Conservation (phyloP, 2,113 vertebrate genomes). For the Pterocles gutturalis region DNA sequence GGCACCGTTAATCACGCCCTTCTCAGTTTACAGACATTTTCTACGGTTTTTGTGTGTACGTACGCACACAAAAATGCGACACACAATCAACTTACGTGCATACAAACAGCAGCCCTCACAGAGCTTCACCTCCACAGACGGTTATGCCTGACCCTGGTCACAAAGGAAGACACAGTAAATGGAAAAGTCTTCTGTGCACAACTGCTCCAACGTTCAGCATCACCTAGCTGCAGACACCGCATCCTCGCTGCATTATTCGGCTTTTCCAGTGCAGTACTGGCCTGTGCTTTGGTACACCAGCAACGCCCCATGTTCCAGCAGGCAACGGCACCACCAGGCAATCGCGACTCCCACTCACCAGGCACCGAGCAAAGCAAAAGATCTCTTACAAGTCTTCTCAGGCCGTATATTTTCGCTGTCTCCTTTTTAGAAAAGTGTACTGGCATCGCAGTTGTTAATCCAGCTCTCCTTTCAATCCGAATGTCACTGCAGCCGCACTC, state of each 20-base stretch:
- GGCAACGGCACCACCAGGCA: background rate
- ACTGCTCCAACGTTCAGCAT: background rate
- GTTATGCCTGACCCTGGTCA: background rate
- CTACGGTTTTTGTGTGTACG: background rate
- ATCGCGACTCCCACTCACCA: fast-evolving
- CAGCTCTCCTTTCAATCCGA: background rate
- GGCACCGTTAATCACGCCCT: background rate
- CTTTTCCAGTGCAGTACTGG: background rate
- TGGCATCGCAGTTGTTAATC: background rate
- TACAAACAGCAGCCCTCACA: background rate
- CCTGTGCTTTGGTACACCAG: fast-evolving
- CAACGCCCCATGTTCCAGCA: fast-evolving
- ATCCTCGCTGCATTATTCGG: background rate
- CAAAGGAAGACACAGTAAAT: fast-evolving
- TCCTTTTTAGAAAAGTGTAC: background rate
- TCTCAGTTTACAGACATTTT: background rate
- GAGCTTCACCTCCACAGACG: background rate
- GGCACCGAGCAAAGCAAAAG: fast-evolving
- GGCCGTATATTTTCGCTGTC: background rate
- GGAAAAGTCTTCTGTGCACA: background rate
- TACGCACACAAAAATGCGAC: background rate
- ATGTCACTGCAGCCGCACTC: background rate
- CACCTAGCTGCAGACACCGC: background rate
- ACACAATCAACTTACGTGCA: fast-evolving
- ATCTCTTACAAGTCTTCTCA: background rate